phyloP scores from a whole-genome alignment of 2,888 invertebrate genomes.

The Papilio protenor region DNA sequence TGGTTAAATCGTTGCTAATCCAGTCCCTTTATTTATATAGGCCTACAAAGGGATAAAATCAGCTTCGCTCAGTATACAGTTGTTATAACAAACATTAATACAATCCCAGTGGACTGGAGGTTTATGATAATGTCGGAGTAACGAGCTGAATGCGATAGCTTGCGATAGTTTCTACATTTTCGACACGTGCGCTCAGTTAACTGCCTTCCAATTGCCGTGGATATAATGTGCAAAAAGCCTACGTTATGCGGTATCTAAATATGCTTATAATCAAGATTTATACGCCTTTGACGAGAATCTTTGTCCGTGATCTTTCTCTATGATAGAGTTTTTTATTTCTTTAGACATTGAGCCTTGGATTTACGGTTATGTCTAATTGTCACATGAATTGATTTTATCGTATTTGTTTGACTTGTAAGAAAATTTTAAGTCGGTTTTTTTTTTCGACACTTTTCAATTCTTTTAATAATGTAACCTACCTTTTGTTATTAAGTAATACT shows the following conservation, averaged over 20 bases:
- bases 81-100: slow-evolving; percentile 44
- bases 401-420: too few relatives aligned
- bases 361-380: too few relatives aligned
- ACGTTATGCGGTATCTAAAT: slow-evolving; percentile 39
- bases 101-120: slow-evolving; percentile 36
- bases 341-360: too few relatives aligned
- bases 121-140: slow-evolving; percentile 40
- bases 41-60: slow-evolving; percentile 29
- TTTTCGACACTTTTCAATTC: too few relatives aligned
- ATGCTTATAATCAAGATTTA: slow-evolving; percentile 36
- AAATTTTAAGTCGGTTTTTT: too few relatives aligned
- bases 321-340: background rate
- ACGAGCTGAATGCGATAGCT: slow-evolving; percentile 38
- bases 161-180: slow-evolving; percentile 56
- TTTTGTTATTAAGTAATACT: too few relatives aligned
- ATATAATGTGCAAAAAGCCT: slow-evolving; percentile 50
- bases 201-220: slow-evolving; percentile 52
- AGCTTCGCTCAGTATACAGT: slow-evolving; percentile 22
- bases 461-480: too few relatives aligned
- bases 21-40: slow-evolving; percentile 19
- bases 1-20: slow-evolving; percentile 15
- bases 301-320: background rate
- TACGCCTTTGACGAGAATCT: slow-evolving; percentile 8
- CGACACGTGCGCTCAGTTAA: slow-evolving; percentile 52
- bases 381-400: too few relatives aligned